phyloP scores from a whole-genome alignment of 1,140 invertebrate genomes.

The Agraylea sexmaculata region DNA sequence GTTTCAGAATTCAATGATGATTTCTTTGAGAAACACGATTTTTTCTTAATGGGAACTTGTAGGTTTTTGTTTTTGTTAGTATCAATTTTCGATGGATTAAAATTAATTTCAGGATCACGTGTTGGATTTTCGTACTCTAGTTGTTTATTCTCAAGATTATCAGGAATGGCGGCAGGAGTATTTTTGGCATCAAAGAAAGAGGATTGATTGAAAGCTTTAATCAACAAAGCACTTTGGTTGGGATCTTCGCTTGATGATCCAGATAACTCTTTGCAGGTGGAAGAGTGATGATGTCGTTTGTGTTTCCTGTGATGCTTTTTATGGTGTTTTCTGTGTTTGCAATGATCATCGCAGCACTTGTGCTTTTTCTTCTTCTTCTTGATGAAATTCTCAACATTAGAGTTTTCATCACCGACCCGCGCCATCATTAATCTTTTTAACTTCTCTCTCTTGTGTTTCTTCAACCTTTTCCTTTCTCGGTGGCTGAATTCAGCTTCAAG shows the following conservation, averaged over 20 bases:
- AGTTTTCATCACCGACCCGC: conserved; percentile 30
- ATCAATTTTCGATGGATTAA: no score
- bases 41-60: no score
- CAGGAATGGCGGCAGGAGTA: no score
- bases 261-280: conserved; percentile 68
- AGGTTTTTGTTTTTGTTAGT: no score
- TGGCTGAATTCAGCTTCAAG: conserved; percentile 31
- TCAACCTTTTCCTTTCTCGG: conserved; percentile 54
- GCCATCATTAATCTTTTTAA: conserved; percentile 39
- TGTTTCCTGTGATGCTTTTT: conserved; percentile 64
- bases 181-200: conserved; percentile 14
- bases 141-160: no score
- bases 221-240: conserved; percentile 8
- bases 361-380: conserved; percentile 60
- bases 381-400: conserved; percentile 33
- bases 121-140: no score
- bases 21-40: no score
- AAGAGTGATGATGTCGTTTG: conserved; percentile 65
- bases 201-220: conserved; percentile 11
- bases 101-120: no score
- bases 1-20: no score
- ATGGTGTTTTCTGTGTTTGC: conserved; percentile 58
- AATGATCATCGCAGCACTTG: conserved; percentile 55
- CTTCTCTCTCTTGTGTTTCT: conserved; percentile 60
- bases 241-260: conserved; percentile 64